Evolutionary conservation across 2,113 vertebrate species (phyloP).

Genomic region (Ivindomyrus marchei): DNA sequence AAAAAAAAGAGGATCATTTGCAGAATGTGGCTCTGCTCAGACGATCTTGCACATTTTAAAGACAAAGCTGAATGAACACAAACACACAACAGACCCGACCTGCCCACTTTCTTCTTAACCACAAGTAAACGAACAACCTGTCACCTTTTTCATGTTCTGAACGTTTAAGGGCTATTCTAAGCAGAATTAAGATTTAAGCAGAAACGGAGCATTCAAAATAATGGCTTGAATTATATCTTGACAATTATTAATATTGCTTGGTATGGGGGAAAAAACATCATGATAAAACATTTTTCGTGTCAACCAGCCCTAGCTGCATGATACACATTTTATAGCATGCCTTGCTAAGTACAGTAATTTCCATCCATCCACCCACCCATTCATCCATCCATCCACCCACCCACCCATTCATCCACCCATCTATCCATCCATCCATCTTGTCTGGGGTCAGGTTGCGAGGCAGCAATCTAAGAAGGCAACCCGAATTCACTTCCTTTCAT

Average conservation of each 20-base stretch:
- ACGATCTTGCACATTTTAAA: neutral
- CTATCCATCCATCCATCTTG: neutral
- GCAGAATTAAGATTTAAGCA: neutral
- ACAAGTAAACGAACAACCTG: neutral
- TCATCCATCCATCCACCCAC: neutral
- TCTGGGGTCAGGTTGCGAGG: neutral
- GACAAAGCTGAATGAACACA: neutral
- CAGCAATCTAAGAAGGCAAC: neutral
- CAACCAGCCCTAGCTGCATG: neutral
- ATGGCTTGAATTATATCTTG: neutral
- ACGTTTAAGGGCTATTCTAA: neutral
- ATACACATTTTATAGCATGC: neutral
- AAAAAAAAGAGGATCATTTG: neutral
- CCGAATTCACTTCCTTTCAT: neutral
- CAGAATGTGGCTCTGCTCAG: neutral
- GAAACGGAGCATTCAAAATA: neutral
- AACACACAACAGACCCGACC: neutral
- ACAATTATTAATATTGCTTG: neutral
- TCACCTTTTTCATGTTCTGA: neutral
- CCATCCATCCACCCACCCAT: neutral
- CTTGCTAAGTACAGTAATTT: neutral
- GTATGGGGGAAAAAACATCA: neutral
- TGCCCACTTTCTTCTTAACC: neutral
- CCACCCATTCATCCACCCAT: neutral
- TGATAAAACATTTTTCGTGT: neutral